Base-by-base conservation (phyloP, 35 echinoderm and acorn worm genomes). In the Ptychodera flava region DNA sequence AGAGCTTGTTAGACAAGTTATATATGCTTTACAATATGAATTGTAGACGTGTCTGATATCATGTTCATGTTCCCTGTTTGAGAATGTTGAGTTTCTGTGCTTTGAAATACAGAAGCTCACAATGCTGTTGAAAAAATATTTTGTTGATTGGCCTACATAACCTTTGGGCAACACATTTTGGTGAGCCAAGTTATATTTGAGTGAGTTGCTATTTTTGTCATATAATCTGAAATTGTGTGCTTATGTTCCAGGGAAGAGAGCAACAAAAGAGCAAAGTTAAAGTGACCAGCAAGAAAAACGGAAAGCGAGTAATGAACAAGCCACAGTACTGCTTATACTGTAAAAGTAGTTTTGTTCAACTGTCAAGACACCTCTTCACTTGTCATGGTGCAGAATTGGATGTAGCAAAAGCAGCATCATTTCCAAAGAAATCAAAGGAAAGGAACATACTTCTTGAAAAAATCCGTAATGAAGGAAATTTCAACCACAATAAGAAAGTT, bases 401-500 rank as follows among this genome's bases (percentile, higher is more conserved):
- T 64, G 45, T 64, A n/a, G n/a, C n/a, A n/a, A n/a, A n/a, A n/a
- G n/a, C n/a, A n/a, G n/a, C n/a, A n/a, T n/a, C n/a, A n/a, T n/a
- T n/a, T n/a, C n/a, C n/a, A n/a, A n/a, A n/a, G 45, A 64, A 64
- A 64, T 64, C 45, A 64, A 64, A 64, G 22, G 45, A 64, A 64
- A 64, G 45, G 45, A 22, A 22, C 22, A 64, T 64, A 64, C 45
- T 64, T 64, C 45, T 64, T 64, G 45, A 64, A 64, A 64, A 64
- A 64, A 64, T 64, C 45, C 45, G 45, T 64, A 64, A 64, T 64
- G 45, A 64, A 22, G 45, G 45, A 64, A 64, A 64, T 64, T 64
- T 64, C 45, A 64, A 64, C 45, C 45, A 64, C 45, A 64, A 64
- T 64, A 64, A 64, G 45, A 64, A 64, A 64, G 45, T 64, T 64